Base-by-base conservation (phyloP, 2,113 vertebrate genomes). In the Copsychus sechellarum region DNA sequence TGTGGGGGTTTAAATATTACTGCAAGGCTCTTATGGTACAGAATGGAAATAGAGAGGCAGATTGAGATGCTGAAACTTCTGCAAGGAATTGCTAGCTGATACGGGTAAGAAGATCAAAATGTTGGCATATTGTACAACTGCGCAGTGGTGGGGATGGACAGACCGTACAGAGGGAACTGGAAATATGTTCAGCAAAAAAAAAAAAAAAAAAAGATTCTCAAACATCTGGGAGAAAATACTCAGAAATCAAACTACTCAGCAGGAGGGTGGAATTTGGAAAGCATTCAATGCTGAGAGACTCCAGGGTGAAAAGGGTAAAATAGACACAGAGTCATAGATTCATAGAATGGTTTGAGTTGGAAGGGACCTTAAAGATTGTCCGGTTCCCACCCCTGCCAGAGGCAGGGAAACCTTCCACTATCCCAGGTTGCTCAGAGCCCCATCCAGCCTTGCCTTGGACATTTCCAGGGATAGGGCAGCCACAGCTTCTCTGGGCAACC, bases 201-300 rank as follows among this genome's bases (percentile, higher is more conserved):
- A 28, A 90, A 47, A 45, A 79, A 72, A 42, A 45, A 43, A 43
- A 19, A 85, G 53, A 8, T 77, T 86, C 53, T 83, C 42, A 60
- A 38, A 72, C 25, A 80, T 62, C 54, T 76, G 62, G 50, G 67
- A 80, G 48, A 80, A 93, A 93, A 90, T 65, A 58, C 14, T 87
- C 61, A 81, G 61, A 84, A 91, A 94, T 48, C 5, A 8, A 47
- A 64, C 12, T 74, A 40, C 45, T 79, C 48, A 90, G 65, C 23
- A 48, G 45, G 61, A 92, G 36, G 18, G 70, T 82, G 45, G 76
- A 90, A 91, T 85, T 28, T 80, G 74, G 45, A 93, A 90, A 82
- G n/a, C 31, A 56, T 40, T 54, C 36, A 47, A 9, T 48, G 28
- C 31, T 77, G 57, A 92, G 57, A 51, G 21, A 67, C 43, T 79